A percentile compares a stretch with the other conserved stretches of the same genome.
These are phyloP conservation scores for Cancer borealis DNA, from an alignment of 2,888 invertebrate species.

Conservation along the genomic window DNA sequence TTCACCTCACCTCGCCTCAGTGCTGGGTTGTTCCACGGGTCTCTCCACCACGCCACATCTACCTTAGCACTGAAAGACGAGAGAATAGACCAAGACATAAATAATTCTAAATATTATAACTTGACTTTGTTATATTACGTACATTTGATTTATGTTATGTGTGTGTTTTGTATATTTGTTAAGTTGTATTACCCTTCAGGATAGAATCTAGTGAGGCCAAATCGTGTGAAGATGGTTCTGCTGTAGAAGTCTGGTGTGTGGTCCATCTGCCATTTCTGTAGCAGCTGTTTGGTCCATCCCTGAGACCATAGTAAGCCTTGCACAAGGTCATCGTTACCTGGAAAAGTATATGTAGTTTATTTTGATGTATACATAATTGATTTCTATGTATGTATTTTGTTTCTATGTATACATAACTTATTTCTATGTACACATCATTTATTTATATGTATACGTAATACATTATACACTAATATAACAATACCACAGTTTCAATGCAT, in stretches of 20 bases:
- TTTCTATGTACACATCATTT: no score
- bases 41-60: conserved; percentile 56
- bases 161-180: not conserved
- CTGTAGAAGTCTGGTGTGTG: conserved; percentile 46
- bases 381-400: no score
- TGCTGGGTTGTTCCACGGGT: conserved; percentile 71
- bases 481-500: not conserved
- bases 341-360: not conserved
- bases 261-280: conserved; percentile 50
- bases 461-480: not conserved
- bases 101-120: not conserved
- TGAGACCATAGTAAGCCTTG: conserved; percentile 68
- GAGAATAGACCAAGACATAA: not conserved
- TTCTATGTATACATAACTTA: no score
- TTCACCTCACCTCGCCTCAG: conserved; percentile 67
- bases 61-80: conserved; percentile 45
- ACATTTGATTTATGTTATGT: no score
- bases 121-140: not conserved
- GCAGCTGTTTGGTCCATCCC: conserved; percentile 56
- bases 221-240: conserved; percentile 67
- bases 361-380: no score
- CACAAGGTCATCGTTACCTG: conserved; percentile 54
- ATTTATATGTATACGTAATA: no score
- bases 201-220: conserved; percentile 66
- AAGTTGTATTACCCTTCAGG: conserved; percentile 53